Evolutionary conservation across 64 coral and sea anemone species (phyloP), one percentile per base, ranked within the genome.

Genomic region (Stichodactyla helianthus): DNA sequence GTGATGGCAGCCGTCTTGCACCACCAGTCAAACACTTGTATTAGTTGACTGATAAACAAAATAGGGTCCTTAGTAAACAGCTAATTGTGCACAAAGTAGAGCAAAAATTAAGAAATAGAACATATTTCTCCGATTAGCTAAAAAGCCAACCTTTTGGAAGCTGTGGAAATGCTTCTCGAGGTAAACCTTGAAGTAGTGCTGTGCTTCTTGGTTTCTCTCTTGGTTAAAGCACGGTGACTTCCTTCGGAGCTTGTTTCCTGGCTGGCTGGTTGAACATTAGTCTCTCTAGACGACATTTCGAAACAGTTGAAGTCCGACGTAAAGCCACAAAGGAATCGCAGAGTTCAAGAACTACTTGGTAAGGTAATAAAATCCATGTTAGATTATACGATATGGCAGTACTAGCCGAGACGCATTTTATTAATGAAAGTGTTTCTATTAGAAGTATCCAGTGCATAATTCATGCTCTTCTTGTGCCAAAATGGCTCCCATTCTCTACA

Each of bases 21-120:
- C 51, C 51, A 53, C 51, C 79, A 54, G 54, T 35, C 79, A 54
- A 54, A 82, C 79, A 82, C 79, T 82, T 82, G 79, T 54, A 23
- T 27, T 82, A 82, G 54, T 23, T n/a, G 54, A 82, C 54, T 82
- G 28, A 82, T 82, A 82, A 82, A 82, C 35, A 82, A 82, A 57
- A 82, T 82, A 82, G 79, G 68, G 68, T 11, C 68, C 68, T 74
- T 74, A 74, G 27, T 74, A 74, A 74, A 74, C 11, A 74, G 22
- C 25, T 74, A 74, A 74, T 82, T 57, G 54, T 82, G 9, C 22
- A 16, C 50, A 82, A 52, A 53, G 52, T 57, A 6, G 18, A 54
- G 10, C 5, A 22, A 82, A 53, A 82, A 82, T 82, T 23, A 81
- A 81, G 27, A 53, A 22, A 18, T 27, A 63, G 55, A n/a, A 51